Conservation (phyloP, 2,113 vertebrate species). For the Odocoileus virginianus region DNA sequence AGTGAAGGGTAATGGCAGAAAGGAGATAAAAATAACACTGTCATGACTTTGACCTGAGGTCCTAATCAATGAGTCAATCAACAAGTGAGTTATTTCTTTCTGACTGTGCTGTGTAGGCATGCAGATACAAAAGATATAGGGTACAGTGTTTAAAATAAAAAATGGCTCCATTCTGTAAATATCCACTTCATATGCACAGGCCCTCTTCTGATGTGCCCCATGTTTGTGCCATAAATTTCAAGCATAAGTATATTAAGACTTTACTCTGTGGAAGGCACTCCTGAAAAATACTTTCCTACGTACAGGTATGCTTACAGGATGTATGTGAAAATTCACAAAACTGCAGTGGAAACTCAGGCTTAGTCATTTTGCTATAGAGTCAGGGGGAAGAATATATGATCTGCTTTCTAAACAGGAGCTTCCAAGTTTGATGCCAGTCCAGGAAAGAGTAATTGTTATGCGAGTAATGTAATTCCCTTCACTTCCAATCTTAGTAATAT, state of each 20-base stretch:
- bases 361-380: conserved; percentile 30
- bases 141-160: background rate
- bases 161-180: background rate
- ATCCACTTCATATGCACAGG: background rate
- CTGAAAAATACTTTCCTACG: conserved; percentile 30
- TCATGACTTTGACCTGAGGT: background rate
- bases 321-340: conserved; percentile 52
- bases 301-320: conserved; percentile 14
- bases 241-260: conserved; percentile 32
- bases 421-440: conserved; percentile 42
- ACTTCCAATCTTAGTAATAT: conserved; percentile 56
- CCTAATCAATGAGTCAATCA: conserved; percentile 23
- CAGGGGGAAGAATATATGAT: background rate
- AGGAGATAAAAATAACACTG: conserved; percentile 2
- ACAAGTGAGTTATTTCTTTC: background rate
- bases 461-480: background rate
- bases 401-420: conserved; percentile 49
- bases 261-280: conserved; percentile 8
- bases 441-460: conserved; percentile 33
- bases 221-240: conserved; percentile 50
- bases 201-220: background rate
- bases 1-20: background rate
- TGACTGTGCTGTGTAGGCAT: background rate
- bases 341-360: background rate
- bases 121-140: conserved; percentile 6